Base-by-base conservation (phyloP, 2,888 invertebrate species). In the Rhingia rostrata region DNA sequence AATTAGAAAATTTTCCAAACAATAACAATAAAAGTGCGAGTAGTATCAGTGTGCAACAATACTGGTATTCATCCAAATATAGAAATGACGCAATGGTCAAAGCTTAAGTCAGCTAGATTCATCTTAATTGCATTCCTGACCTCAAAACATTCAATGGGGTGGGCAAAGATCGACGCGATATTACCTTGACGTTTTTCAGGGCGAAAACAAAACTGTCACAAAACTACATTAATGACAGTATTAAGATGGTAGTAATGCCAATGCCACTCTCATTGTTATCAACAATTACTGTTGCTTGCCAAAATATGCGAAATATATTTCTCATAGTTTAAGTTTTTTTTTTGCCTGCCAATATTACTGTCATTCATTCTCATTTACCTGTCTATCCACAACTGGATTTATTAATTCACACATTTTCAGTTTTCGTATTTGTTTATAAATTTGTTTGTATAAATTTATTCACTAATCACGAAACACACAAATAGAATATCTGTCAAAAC, bases 401-500 rank as follows among this genome's bases (percentile, higher is more conserved):
- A 87, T 30, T 30, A 87, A 78, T 78, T 87, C 87, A 86, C 87
- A 87, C 87, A 87, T 87, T 77, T 75, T 53, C 12, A 37, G 10
- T 14, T 10, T 14, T 22, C 22, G 22, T 70, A 45, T 60, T 53
- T 54, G 14, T 22, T 61, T 61, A 45, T 39, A 3, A 14, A 6
- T 41, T 37, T 47, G 12, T 14, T 53, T 56, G 9, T 73, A 39
- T 64, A 64, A 4, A 73, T 61, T 37, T 73, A 37, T n/a, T 45
- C 41, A 56, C n/a, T 32, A 47, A 32, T 32, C 32, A 12, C 1
- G 32, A 39, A 32, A 12, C n/a, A 30, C 33, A 12, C 12, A 32
- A 4, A 35, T 32, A 12, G 10, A 7, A 32, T 56, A 47, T 56
- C 64, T 75, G 39, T 41, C 22, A 35, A 66, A 67, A 49, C n/a